Base-by-base conservation (phyloP, 2,113 vertebrate species). In the Melanerpes formicivorus region DNA sequence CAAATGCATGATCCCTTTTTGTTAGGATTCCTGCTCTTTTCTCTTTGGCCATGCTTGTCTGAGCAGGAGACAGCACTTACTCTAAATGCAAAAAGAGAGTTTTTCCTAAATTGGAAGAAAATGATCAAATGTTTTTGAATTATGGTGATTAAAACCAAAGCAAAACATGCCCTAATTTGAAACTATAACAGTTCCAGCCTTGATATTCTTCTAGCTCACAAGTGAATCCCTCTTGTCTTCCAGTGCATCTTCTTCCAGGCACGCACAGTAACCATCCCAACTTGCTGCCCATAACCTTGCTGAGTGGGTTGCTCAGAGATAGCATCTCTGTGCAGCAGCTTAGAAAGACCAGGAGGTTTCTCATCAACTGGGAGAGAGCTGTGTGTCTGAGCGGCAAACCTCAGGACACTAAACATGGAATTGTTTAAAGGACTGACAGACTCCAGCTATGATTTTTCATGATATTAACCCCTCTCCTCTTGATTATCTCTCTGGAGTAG, bases 51-150 rank as follows among this genome's bases (percentile, higher is more conserved):
- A n/a, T 76, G n/a, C 50, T 75, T 42, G 65, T 56, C 73, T 1
- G 9, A 66, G 60, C 75, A 21, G 29, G 14, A 81, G 82, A 69
- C 54, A 74, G 48, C 4, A 0, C 87, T 84, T 78, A 50, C 54
- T 79, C 86, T 73, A 66, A 73, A 77, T 67, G 46, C 55, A 84
- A 70, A 87, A 78, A 18, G 54, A 62, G 64, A 54, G 13, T 64
- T 90, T 90, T 58, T 83, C 40, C 73, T 67, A 56, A 85, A 80
- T 6, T 78, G 71, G 78, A 82, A 82, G 80, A 62, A 83, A 79
- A 40, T 0, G 0, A 78, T 78, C 42, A 44, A 58, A 58, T 34
- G 11, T 2, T n/a, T 70, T 69, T 37, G 16, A 62, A 69, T 86
- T 54, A 27, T 0, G 14, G 27, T 37, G 66, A 42, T 87, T 54